Evolutionary conservation across 2,113 vertebrate genomes (phyloP).

Genomic region (Himantopus leucocephalus): DNA sequence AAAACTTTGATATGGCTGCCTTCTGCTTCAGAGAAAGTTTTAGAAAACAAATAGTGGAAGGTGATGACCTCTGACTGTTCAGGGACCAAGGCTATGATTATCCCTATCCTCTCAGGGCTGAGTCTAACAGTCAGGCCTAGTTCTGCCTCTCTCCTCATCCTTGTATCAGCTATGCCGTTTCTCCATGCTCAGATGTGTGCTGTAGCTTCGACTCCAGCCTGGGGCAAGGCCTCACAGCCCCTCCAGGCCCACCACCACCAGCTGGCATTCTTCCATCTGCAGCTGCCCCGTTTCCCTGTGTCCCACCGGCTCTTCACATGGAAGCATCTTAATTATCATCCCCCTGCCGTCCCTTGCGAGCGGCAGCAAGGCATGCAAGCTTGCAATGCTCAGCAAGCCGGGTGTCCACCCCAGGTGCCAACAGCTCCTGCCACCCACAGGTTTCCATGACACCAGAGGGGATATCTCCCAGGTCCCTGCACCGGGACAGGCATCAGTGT

Average conservation of each 20-base stretch:
- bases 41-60: not conserved
- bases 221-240: rapidly evolving
- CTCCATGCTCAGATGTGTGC: rapidly evolving
- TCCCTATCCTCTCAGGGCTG: not conserved
- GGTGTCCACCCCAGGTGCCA: not conserved
- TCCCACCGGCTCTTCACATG: rapidly evolving
- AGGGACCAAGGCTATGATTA: not conserved
- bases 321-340: no score
- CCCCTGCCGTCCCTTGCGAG: no score
- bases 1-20: not conserved
- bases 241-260: not conserved
- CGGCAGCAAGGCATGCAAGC: not conserved
- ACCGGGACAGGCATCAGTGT: no score
- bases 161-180: not conserved
- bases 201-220: not conserved
- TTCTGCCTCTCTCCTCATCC: not conserved
- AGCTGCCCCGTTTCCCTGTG: rapidly evolving
- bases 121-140: rapidly evolving
- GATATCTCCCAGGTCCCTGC: not conserved
- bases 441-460: not conserved
- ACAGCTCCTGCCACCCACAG: not conserved
- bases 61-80: not conserved
- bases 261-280: rapidly evolving
- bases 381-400: no score
- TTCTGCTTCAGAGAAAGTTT: not conserved